These are phyloP conservation scores for Lypha dubia DNA, from an alignment of 2,888 invertebrate species.

Conservation along the genomic window DNA sequence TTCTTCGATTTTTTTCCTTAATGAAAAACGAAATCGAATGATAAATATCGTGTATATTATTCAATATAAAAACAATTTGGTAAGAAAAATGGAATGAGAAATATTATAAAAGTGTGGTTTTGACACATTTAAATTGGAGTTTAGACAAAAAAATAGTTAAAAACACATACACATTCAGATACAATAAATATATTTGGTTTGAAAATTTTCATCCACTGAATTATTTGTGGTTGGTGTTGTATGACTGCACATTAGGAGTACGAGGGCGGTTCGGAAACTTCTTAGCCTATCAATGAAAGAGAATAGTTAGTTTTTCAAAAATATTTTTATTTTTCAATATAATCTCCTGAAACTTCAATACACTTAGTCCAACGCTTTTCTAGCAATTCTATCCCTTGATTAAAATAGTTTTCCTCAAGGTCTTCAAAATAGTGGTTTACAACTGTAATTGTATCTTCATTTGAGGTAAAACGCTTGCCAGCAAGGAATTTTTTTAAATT, in stretches of 20 bases:
- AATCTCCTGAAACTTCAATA: no score
- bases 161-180: background rate
- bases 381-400: no score
- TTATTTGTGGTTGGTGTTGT: background rate
- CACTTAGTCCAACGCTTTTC: no score
- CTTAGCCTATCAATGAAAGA: no score
- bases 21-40: constrained; percentile 64
- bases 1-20: constrained; percentile 42
- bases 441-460: no score
- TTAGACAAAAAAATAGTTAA: constrained; percentile 15
- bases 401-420: no score
- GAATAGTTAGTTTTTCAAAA: no score
- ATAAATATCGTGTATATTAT: constrained; percentile 58
- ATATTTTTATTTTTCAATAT: no score
- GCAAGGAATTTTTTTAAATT: no score
- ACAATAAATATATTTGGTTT: constrained; percentile 23
- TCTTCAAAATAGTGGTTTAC: no score
- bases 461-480: no score
- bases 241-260: background rate
- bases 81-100: constrained; percentile 50
- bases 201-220: constrained; percentile 5
- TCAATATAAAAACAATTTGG: constrained; percentile 52
- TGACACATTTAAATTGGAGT: constrained; percentile 65
- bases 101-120: constrained; percentile 67
- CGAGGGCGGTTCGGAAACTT: no score